These are phyloP conservation scores for Forbesichthys papilliferus DNA, from an alignment of 2,113 vertebrate genomes.

Conservation along the genomic window DNA sequence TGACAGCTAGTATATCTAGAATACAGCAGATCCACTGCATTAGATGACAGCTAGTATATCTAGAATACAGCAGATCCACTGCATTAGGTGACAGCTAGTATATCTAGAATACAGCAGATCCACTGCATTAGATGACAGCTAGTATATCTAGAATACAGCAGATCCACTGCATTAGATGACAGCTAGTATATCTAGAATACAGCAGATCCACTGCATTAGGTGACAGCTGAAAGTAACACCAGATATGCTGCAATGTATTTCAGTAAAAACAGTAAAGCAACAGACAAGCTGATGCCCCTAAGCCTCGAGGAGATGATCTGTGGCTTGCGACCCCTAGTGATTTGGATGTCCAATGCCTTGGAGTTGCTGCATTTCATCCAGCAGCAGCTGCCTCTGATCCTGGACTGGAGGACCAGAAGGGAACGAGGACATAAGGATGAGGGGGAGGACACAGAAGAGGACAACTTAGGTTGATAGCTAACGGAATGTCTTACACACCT, in stretches of 20 bases:
- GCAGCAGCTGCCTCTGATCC: constrained; percentile 71
- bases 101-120: too few relatives aligned
- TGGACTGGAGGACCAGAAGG: constrained; percentile 62
- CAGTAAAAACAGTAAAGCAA: constrained; percentile 7
- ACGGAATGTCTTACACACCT: not conserved
- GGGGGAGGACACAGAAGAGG: constrained; percentile 43
- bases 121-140: too few relatives aligned
- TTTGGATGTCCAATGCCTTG: constrained; percentile 81
- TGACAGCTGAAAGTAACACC: not conserved
- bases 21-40: not conserved
- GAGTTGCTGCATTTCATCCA: constrained; percentile 80
- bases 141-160: too few relatives aligned
- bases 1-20: too few relatives aligned
- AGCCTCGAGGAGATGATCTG: constrained; percentile 46
- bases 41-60: not conserved
- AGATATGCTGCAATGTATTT: constrained; percentile 16
- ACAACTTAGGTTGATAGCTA: constrained; percentile 55
- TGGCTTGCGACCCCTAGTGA: constrained; percentile 73
- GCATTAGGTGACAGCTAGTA: too few relatives aligned
- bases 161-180: too few relatives aligned
- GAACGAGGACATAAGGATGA: constrained; percentile 45
- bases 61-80: too few relatives aligned
- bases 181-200: too few relatives aligned
- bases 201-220: not conserved
- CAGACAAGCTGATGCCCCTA: constrained; percentile 29